A percentile compares a stretch with the other conserved stretches of the same genome.
Conservation (phyloP, 2,113 vertebrate species). For the Kobus ellipsiprymnus region DNA sequence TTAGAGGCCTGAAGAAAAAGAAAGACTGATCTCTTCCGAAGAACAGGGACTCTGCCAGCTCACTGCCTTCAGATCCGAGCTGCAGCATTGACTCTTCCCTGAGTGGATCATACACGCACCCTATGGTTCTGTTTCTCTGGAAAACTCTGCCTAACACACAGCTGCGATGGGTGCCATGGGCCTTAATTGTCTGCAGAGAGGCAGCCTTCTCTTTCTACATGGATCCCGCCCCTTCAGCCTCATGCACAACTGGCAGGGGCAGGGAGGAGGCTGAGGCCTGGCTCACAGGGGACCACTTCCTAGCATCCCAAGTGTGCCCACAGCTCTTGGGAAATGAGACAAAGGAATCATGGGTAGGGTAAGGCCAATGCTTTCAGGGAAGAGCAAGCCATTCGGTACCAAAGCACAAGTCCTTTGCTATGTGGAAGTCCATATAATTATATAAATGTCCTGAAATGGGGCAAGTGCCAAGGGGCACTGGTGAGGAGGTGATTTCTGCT, state of each 20-base stretch:
- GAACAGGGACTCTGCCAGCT: neutral
- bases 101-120: neutral
- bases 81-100: neutral
- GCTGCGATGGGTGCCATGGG: neutral
- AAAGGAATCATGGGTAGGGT: neutral
- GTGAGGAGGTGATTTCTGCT: neutral
- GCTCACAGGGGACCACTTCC: neutral
- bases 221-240: rapidly evolving
- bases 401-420: neutral
- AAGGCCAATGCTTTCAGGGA: neutral
- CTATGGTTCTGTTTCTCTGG: neutral
- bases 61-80: neutral
- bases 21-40: neutral
- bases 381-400: neutral
- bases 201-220: neutral
- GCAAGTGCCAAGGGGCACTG: neutral
- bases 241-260: rapidly evolving
- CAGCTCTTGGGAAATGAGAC: neutral
- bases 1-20: neutral
- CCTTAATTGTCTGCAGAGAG: neutral
- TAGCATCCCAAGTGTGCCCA: rapidly evolving
- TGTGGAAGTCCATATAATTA: neutral
- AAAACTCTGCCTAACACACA: neutral
- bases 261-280: neutral
- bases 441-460: neutral